Conservation (phyloP, 2,888 invertebrate genomes). For the Limnephilus rhombicus region DNA sequence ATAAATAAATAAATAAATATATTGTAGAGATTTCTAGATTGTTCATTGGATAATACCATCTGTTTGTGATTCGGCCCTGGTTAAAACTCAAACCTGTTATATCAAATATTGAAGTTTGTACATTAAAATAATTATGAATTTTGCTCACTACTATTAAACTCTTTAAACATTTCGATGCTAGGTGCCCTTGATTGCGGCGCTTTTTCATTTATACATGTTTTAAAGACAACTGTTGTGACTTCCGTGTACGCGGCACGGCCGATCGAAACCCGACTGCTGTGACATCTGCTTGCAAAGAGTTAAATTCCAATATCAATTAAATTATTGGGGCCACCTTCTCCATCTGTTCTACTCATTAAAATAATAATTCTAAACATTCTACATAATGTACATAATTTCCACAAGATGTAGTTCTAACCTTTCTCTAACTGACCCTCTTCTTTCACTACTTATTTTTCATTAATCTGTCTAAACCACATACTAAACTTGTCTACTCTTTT, state of each 20-base stretch:
- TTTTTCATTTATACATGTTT: no score
- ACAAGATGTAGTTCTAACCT: background rate
- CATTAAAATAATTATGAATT: no score
- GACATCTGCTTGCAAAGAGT: background rate
- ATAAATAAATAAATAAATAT: no score
- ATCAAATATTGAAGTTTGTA: no score
- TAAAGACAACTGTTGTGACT: no score
- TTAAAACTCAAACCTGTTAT: background rate
- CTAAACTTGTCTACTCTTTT: background rate
- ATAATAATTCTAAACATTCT: background rate
- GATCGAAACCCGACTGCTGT: no score
- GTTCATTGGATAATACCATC: background rate
- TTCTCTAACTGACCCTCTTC: background rate
- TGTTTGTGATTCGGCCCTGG: background rate
- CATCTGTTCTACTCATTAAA: background rate
- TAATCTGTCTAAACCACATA: no score
- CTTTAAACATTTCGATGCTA: no score
- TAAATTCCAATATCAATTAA: background rate
- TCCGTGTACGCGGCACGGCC: no score
- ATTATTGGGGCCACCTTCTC: background rate
- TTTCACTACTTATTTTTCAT: background rate
- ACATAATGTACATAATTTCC: background rate
- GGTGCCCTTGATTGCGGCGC: no score
- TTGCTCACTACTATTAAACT: no score
- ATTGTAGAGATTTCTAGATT: background rate